These are phyloP conservation scores for Ptilonorhynchus violaceus DNA, from an alignment of 2,113 vertebrate species.

Conservation along the genomic window DNA sequence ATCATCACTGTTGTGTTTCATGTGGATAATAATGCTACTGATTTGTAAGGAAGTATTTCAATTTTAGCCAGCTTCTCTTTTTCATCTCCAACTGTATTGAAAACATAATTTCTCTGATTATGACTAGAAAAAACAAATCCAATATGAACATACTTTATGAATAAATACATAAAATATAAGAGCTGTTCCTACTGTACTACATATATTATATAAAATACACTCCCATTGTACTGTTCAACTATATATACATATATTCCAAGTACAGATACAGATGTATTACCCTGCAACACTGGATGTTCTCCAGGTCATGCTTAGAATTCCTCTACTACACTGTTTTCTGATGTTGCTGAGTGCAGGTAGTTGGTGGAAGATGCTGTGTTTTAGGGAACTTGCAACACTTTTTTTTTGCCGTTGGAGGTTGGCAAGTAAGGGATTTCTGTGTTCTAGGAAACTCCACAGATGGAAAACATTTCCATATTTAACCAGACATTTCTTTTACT, in stretches of 20 bases:
- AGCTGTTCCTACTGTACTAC: not conserved
- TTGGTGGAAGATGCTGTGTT: not conserved
- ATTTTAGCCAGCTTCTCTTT: not conserved
- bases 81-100: not conserved
- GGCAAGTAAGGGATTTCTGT: not conserved
- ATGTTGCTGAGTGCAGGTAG: not conserved
- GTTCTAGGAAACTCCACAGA: not conserved
- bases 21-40: not conserved
- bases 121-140: not conserved
- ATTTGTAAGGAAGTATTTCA: not conserved
- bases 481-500: not conserved
- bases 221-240: not conserved
- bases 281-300: not conserved
- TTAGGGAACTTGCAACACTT: not conserved
- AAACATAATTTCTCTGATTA: not conserved
- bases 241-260: not conserved
- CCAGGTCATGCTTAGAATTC: not conserved
- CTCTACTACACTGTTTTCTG: not conserved
- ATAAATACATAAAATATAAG: not conserved
- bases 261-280: not conserved
- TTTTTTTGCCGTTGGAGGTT: not conserved
- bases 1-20: not conserved
- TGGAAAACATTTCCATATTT: not conserved
- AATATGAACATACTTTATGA: not conserved
- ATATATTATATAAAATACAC: not conserved